Evolutionary conservation across 64 coral and sea anemone species (phyloP).

Genomic region (Dendronephthya gigantea): DNA sequence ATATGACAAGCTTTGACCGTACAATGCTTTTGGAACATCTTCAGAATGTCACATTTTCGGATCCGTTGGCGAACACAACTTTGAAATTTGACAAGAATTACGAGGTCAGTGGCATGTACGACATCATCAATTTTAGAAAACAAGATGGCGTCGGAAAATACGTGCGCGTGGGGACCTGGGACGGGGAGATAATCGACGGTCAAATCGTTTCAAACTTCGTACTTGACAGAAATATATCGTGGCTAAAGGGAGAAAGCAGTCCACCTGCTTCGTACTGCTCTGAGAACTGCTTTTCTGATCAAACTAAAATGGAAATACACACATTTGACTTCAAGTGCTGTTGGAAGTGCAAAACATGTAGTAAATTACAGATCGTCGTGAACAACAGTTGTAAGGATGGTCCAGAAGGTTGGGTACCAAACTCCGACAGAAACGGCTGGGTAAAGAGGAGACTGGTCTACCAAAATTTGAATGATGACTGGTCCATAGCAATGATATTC

Average conservation of each 20-base stretch:
- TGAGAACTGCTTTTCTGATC: not conserved
- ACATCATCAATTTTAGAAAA: not conserved
- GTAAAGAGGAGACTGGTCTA: not conserved
- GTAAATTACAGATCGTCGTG: not conserved
- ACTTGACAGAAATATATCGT: not conserved
- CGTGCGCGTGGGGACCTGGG: not conserved
- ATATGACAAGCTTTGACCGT: slow-evolving; percentile 28
- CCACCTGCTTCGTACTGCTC: not conserved
- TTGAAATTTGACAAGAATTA: not conserved
- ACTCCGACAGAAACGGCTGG: not conserved
- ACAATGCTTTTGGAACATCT: slow-evolving; percentile 26
- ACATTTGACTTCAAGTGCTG: not conserved
- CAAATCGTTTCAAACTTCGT: not conserved
- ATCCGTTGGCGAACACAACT: slow-evolving; percentile 20
- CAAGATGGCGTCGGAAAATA: not conserved
- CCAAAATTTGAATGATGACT: slow-evolving; percentile 33
- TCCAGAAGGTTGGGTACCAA: not conserved
- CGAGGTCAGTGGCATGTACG: not conserved
- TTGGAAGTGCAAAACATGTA: not conserved
- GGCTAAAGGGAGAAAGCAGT: not conserved
- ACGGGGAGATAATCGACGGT: not conserved
- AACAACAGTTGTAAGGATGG: not conserved
- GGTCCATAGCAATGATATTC: slow-evolving; percentile 45
- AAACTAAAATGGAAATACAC: not conserved
- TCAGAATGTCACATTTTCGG: slow-evolving; percentile 48